phyloP scores from a whole-genome alignment of 2,888 invertebrate genomes.

The Myathropa florea region DNA sequence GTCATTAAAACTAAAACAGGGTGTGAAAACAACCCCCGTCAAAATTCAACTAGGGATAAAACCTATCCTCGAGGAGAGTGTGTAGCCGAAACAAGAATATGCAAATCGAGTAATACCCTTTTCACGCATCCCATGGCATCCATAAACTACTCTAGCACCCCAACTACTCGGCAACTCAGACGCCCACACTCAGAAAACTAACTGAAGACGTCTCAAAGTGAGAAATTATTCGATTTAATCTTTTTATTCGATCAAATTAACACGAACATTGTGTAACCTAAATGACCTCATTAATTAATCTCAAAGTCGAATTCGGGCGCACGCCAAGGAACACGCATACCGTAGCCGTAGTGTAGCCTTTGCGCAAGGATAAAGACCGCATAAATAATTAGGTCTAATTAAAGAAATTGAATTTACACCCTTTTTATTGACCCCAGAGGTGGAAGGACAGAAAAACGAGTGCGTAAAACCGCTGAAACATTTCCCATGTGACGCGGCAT shows the following conservation, averaged over 20 bases:
- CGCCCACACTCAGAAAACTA: background rate
- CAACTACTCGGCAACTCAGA: background rate
- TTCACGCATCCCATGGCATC: constrained; percentile 28
- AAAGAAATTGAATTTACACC: constrained; percentile 59
- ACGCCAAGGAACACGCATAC: constrained; percentile 19
- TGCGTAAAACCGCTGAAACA: constrained; percentile 41
- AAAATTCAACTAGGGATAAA: background rate
- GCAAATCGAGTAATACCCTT: constrained; percentile 41
- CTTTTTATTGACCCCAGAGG: constrained; percentile 60
- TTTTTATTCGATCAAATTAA: constrained; percentile 81
- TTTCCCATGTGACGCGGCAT: constrained; percentile 57
- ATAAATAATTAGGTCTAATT: constrained; percentile 64
- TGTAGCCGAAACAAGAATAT: constrained; percentile 10
- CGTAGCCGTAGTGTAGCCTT: background rate
- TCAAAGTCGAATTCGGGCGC: constrained; percentile 26
- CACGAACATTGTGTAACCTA: constrained; percentile 80
- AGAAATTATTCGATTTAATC: constrained; percentile 77
- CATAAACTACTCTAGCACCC: constrained; percentile 16
- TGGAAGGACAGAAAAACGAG: constrained; percentile 15
- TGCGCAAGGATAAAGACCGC: constrained; percentile 10
- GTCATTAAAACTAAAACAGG: constrained; percentile 31
- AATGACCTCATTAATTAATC: constrained; percentile 79
- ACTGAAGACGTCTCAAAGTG: constrained; percentile 24
- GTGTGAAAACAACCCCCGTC: constrained; percentile 29
- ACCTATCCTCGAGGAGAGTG: too few species aligned